Evolutionary conservation across 2,113 vertebrate species (phyloP), one percentile per base, ranked within the genome.

Genomic region (Cebidichthys violaceus): DNA sequence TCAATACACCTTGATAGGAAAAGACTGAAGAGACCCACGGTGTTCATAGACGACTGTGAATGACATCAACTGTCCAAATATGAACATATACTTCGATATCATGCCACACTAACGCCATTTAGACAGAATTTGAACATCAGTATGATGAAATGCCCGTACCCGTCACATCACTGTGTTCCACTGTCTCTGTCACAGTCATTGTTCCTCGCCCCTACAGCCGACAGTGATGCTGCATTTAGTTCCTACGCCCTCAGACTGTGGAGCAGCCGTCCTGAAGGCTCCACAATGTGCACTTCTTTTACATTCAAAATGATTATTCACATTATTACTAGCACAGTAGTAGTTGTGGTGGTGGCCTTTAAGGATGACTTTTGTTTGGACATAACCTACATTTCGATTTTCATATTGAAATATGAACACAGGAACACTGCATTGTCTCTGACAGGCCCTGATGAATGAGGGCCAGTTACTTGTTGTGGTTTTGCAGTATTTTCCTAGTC

Each of bases 171-270:
- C 33, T 39, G 50, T 68, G 62, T 70, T 79, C 80, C 29, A 59
- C 64, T 22, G 64, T 47, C 52, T 75, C 54, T 62, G 43, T 73
- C 77, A 39, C 73, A 78, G 60, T 69, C 24, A 77, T 71, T 71
- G 37, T 50, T 79, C 31, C 70, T 15, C 24, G 8, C 68, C 65
- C 20, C 57, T 75, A 45, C 73, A 79, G 66, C 61, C 66, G 33
- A 0, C 75, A 70, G 77, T 62, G 68, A 75, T 75, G 69, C 70
- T 82, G 86, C 52, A 70, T 88, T n/a, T 67, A 64, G 52, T 59
- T 84, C 41, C 64, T 52, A 70, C 41, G n/a, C 70, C 81, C 50
- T 31, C 87, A 69, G 22, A 81, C 70, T 68, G 52, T 50, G 43
- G 45, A 83, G 6, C 57, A 73, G 57, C 35, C 61, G 24, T 50